Percentiles rank a stretch among this genome's conserved stretches.
These are phyloP conservation scores for Catamblyrhynchus diadema DNA, from an alignment of 2,797 vertebrate species.

Conservation along the genomic window DNA sequence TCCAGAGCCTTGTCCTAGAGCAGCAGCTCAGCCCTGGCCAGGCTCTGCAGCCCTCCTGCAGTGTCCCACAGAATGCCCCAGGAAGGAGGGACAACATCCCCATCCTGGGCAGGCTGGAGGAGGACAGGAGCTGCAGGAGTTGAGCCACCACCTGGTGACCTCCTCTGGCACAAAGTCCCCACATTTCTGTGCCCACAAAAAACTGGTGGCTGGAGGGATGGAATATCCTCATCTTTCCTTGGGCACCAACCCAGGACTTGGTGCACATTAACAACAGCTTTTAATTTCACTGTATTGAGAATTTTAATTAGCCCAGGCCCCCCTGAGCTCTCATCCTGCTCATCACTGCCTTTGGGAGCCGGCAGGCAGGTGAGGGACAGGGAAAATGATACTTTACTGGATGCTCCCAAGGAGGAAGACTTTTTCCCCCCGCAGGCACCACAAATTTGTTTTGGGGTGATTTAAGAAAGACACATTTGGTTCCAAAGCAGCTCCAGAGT, in stretches of 20 bases:
- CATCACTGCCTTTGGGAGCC: accelerated
- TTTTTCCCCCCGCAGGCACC: neutral
- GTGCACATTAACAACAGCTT: accelerated
- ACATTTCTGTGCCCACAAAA: neutral
- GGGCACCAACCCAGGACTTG: neutral
- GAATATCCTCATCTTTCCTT: neutral
- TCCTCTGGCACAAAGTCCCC: neutral
- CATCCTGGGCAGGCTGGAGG: neutral
- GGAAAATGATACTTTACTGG: neutral
- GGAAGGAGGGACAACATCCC: neutral
- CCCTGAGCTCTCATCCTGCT: neutral
- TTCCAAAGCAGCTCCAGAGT: neutral
- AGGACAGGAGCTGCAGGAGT: neutral
- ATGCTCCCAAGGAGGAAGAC: neutral
- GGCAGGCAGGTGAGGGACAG: neutral
- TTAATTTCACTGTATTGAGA: neutral
- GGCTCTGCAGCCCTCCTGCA: neutral
- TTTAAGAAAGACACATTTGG: neutral
- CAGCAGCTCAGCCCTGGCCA: neutral
- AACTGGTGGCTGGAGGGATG: neutral
- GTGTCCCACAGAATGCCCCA: accelerated
- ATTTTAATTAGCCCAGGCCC: neutral
- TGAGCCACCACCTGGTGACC: neutral
- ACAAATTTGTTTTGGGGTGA: neutral
- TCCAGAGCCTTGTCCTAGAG: neutral